phyloP scores from a whole-genome alignment of 2,113 vertebrate species.

The Anoplopoma fimbria region DNA sequence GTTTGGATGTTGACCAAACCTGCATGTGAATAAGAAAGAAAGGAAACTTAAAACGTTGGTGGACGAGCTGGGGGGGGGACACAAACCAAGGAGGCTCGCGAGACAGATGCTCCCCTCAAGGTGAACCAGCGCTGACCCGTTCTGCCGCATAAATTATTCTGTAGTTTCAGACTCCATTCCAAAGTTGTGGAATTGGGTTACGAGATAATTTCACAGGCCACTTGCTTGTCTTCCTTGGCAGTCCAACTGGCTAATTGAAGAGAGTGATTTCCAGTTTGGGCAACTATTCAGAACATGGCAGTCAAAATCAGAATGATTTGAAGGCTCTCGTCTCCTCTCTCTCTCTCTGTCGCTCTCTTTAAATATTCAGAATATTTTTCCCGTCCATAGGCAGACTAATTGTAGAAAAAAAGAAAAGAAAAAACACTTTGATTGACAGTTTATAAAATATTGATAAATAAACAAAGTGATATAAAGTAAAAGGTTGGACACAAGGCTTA shows the following conservation, averaged over 20 bases:
- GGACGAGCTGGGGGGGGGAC: constrained; percentile 15
- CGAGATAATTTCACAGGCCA: constrained; percentile 90
- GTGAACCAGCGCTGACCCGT: constrained; percentile 83
- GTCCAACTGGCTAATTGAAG: constrained; percentile 89
- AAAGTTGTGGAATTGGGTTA: constrained; percentile 89
- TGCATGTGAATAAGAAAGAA: background rate
- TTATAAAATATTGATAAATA: constrained; percentile 63
- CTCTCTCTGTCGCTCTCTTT: constrained; percentile 11
- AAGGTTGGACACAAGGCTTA: background rate
- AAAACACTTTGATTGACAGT: constrained; percentile 52
- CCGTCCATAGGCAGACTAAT: constrained; percentile 25
- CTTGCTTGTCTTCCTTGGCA: constrained; percentile 89
- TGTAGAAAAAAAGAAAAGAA: constrained; percentile 17
- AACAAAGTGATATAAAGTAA: constrained; percentile 13
- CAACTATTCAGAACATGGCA: constrained; percentile 83
- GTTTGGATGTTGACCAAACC: constrained; percentile 49
- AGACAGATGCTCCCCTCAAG: constrained; percentile 83
- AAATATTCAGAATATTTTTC: constrained; percentile 51
- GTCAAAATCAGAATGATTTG: constrained; percentile 81
- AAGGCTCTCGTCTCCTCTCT: constrained; percentile 33
- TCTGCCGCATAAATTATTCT: constrained; percentile 85
- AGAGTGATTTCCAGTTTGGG: constrained; percentile 84
- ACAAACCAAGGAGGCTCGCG: constrained; percentile 40
- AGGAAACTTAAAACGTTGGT: constrained; percentile 37
- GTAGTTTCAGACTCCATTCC: constrained; percentile 85